Conservation (phyloP, 2,797 vertebrate genomes). For the Enteromius mattozi region DNA sequence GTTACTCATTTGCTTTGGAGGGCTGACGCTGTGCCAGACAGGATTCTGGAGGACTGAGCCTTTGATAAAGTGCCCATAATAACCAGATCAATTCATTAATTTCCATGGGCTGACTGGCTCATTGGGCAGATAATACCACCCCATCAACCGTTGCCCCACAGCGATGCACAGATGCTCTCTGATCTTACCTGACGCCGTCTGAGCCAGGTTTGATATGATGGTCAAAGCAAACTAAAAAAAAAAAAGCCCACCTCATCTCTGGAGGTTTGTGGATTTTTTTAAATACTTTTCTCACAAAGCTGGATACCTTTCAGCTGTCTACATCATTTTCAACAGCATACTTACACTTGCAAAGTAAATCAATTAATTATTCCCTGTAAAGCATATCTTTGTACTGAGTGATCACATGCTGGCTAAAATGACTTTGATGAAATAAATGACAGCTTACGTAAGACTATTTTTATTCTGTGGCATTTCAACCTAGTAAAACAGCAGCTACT, state of each 20-base stretch:
- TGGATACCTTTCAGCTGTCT: background rate
- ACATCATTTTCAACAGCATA: background rate
- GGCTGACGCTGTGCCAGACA: background rate
- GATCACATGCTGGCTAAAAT: background rate
- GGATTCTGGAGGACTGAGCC: constrained; percentile 11
- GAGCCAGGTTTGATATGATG: constrained; percentile 31
- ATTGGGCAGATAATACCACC: constrained; percentile 28
- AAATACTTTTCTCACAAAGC: background rate
- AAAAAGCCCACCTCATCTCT: background rate
- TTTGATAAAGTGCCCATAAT: constrained; percentile 35
- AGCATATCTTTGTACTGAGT: background rate
- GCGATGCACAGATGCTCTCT: constrained; percentile 26
- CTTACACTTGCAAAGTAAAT: background rate
- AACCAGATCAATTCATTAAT: constrained; percentile 16
- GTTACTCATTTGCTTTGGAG: background rate
- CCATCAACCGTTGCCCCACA: constrained; percentile 27
- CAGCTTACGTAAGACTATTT: background rate
- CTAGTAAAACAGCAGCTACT: background rate
- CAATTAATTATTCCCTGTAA: background rate
- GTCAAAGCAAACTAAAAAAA: background rate
- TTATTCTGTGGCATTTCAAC: background rate
- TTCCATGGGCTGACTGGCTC: constrained; percentile 4
- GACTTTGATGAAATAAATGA: background rate
- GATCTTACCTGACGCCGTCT: constrained; percentile 13
- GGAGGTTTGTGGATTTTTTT: background rate